phyloP scores from a whole-genome alignment of 2,113 vertebrate species.

The Herpailurus yagouaroundi region DNA sequence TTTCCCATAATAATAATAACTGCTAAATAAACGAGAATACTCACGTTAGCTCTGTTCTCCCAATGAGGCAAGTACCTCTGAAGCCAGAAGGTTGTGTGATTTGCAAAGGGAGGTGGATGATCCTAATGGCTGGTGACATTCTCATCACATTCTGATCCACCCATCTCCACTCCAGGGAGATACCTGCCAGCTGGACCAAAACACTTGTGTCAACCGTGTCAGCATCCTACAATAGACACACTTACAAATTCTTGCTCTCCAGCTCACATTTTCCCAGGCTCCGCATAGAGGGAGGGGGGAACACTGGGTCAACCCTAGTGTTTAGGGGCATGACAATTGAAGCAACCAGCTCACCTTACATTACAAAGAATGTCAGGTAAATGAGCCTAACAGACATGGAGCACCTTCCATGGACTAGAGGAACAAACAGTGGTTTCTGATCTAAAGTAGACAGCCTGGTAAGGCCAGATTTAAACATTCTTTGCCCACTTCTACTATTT shows the following conservation, averaged over 20 bases:
- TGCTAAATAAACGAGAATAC: neutral
- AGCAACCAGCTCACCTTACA: neutral
- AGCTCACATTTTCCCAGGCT: neutral
- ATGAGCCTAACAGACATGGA: neutral
- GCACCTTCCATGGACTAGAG: neutral
- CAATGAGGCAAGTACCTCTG: neutral
- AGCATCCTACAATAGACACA: neutral
- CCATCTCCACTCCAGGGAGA: constrained; percentile 65
- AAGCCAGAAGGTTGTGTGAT: constrained; percentile 14
- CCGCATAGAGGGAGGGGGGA: neutral
- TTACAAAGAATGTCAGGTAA: neutral
- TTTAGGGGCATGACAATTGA: neutral
- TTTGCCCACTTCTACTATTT: neutral
- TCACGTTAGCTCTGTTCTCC: neutral
- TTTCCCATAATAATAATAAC: neutral
- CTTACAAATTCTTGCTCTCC: constrained; percentile 18
- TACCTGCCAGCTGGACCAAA: constrained; percentile 71
- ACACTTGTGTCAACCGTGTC: constrained; percentile 61
- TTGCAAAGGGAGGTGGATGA: constrained; percentile 17
- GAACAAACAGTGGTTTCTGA: neutral
- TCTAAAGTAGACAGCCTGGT: neutral
- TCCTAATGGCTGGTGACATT: constrained; percentile 69
- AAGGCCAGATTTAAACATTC: too few relatives aligned
- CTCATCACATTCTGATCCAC: constrained; percentile 48
- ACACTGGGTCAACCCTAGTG: neutral